Conservation (phyloP, 2,113 vertebrate genomes). For the Syrrhaptes paradoxus region DNA sequence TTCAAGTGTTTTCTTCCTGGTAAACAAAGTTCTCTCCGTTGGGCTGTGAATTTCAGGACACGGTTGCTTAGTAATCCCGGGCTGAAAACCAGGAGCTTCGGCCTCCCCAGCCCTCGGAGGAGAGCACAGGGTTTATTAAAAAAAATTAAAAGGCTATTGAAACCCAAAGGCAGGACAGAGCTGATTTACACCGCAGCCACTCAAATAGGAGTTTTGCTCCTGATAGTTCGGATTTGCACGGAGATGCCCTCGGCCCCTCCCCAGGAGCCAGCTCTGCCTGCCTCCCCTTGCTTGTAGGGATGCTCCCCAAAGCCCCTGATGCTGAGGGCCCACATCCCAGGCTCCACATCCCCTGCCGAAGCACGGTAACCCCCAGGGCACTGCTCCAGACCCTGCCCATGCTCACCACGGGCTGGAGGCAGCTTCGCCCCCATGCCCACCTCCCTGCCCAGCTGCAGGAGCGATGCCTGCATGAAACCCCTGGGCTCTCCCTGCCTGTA, state of each 20-base stretch:
- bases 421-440: rapidly evolving
- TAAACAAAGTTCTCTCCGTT: constrained; percentile 74
- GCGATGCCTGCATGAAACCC: rapidly evolving
- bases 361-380: not conserved
- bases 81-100: not conserved
- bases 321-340: rapidly evolving
- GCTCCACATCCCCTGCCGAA: rapidly evolving
- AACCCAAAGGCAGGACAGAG: not conserved
- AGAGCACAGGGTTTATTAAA: not conserved
- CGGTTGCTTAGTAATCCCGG: constrained; percentile 72
- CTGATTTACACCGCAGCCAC: rapidly evolving
- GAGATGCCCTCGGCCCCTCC: not conserved
- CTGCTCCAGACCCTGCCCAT: rapidly evolving
- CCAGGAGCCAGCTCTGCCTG: not conserved
- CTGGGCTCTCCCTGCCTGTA: rapidly evolving
- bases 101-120: not conserved
- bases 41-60: constrained; percentile 71
- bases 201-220: rapidly evolving
- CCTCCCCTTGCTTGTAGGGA: not conserved
- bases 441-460: not conserved
- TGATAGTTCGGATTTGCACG: rapidly evolving
- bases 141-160: not conserved
- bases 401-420: not conserved
- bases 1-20: constrained; percentile 80
- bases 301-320: rapidly evolving